Evolutionary conservation across 2,113 vertebrate species (phyloP).

Genomic region (Sceloporus undulatus): DNA sequence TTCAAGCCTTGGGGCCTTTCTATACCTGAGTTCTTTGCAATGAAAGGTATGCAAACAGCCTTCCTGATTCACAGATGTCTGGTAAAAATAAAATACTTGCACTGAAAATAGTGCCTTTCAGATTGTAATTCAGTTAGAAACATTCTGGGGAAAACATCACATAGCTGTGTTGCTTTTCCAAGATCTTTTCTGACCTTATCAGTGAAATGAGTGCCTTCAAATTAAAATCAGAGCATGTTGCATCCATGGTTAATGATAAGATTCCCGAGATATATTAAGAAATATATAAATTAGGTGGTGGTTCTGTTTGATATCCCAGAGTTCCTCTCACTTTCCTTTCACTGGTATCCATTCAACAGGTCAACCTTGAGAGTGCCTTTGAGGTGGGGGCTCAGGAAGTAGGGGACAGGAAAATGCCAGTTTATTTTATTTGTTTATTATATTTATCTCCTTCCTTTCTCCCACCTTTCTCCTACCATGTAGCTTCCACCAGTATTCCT

Average conservation of each 20-base stretch:
- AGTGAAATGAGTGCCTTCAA: not conserved
- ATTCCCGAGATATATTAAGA: no score
- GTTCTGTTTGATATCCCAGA: not conserved
- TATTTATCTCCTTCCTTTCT: no score
- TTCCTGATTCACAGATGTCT: not conserved
- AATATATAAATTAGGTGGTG: not conserved
- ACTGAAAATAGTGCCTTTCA: not conserved
- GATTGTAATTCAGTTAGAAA: not conserved
- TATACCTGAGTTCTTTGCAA: not conserved
- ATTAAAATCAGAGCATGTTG: not conserved
- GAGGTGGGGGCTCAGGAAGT: not conserved
- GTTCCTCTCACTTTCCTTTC: not conserved
- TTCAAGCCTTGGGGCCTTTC: not conserved
- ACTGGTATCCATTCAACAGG: no score
- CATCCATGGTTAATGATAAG: no score
- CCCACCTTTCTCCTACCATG: no score
- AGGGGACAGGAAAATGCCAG: not conserved
- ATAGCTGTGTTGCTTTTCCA: not conserved
- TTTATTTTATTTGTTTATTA: no score
- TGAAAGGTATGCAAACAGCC: not conserved
- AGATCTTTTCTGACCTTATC: not conserved
- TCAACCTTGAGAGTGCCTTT: not conserved
- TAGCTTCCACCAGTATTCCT: not conserved
- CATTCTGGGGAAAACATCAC: not conserved
- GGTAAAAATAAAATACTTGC: not conserved